A percentile compares a stretch with the other conserved stretches of the same genome.
These are phyloP conservation scores for Trinectes maculatus DNA, from an alignment of 2,113 vertebrate genomes.

Conservation along the genomic window DNA sequence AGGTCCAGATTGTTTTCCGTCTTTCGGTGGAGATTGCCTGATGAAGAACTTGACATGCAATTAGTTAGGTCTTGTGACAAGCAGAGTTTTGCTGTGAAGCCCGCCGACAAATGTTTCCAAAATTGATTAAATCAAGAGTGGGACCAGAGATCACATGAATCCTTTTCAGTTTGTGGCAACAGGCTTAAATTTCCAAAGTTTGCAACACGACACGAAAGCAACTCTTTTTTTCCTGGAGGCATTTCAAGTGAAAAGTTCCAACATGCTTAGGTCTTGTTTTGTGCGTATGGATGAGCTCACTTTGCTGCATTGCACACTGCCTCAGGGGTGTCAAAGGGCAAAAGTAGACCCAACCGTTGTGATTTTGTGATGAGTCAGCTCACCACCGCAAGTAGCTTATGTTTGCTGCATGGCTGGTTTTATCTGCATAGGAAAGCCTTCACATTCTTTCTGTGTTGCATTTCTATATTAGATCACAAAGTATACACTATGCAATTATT, in stretches of 20 bases:
- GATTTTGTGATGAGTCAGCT: conserved; percentile 41
- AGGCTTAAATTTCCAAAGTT: neutral
- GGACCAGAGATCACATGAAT: conserved; percentile 25
- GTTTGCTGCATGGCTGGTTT: conserved; percentile 38
- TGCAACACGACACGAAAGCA: neutral
- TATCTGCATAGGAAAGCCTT: conserved; percentile 7
- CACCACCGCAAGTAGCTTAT: conserved; percentile 19
- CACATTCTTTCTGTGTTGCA: neutral
- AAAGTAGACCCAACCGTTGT: conserved; percentile 15
- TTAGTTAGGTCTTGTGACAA: conserved; percentile 55
- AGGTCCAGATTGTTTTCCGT: conserved; percentile 57
- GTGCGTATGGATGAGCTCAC: conserved; percentile 28
- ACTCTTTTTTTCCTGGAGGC: conserved; percentile 5
- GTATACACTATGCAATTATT: conserved; percentile 3
- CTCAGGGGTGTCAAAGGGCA: conserved; percentile 44
- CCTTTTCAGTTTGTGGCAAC: conserved; percentile 19
- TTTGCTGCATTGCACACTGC: conserved; percentile 20
- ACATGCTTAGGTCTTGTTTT: conserved; percentile 16
- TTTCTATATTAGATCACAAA: neutral
- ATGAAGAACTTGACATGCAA: conserved; percentile 48
- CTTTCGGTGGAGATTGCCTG: conserved; percentile 34
- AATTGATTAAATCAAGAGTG: conserved; percentile 43
- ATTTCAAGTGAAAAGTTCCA: conserved; percentile 13
- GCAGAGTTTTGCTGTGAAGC: conserved; percentile 10
- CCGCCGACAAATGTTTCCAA: conserved; percentile 26